phyloP scores from a whole-genome alignment of 2,113 vertebrate species.

The Heterotis niloticus region DNA sequence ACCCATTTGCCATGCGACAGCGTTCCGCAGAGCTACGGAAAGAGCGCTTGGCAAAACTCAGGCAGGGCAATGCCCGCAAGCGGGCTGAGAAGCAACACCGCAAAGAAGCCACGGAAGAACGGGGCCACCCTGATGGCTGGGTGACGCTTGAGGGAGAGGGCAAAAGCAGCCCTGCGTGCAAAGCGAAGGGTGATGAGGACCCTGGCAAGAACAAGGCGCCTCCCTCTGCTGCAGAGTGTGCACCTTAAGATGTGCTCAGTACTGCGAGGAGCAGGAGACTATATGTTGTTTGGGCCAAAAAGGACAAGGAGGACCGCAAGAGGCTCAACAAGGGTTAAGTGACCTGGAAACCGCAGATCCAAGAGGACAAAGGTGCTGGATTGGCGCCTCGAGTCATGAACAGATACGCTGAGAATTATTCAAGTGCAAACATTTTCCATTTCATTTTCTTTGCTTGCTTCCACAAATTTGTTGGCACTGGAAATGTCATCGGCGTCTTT shows the following conservation, averaged over 20 bases:
- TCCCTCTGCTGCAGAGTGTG: slow-evolving; percentile 43
- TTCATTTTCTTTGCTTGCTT: no score
- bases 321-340: slow-evolving; percentile 83
- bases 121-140: slow-evolving; percentile 56
- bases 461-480: no score
- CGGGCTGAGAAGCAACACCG: slow-evolving; percentile 80
- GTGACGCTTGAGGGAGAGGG: slow-evolving; percentile 34
- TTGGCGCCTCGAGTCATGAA: no score
- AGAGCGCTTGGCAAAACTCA: slow-evolving; percentile 84
- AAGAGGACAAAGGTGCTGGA: no score
- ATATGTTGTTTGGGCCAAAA: slow-evolving; percentile 87
- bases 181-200: slow-evolving; percentile 37
- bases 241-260: slow-evolving; percentile 87
- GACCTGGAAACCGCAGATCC: no score
- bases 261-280: slow-evolving; percentile 88
- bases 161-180: not conserved
- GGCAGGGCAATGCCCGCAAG: slow-evolving; percentile 91
- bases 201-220: slow-evolving; percentile 48
- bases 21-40: slow-evolving; percentile 86
- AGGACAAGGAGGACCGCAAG: slow-evolving; percentile 86
- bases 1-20: slow-evolving; percentile 86
- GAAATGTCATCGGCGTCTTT: no score
- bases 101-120: slow-evolving; percentile 83
- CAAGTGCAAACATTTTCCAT: no score
- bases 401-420: no score